Evolutionary conservation across 37 sponge, comb jelly and placozoan species (phyloP), one percentile per base, ranked within the genome.

Genomic region (Axinella damicornis): DNA sequence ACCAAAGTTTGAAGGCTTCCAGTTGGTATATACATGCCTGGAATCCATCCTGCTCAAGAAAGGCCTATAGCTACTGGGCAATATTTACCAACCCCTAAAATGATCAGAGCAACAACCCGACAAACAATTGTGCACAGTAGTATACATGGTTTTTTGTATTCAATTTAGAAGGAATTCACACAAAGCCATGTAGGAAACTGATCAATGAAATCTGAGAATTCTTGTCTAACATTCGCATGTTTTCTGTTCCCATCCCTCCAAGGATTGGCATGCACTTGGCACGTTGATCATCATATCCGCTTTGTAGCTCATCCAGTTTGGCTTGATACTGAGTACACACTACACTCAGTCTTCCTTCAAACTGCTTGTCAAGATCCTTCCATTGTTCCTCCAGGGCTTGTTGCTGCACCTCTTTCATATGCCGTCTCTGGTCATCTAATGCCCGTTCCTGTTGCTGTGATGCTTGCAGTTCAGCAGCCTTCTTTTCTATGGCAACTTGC

Each of bases 121-220:
- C n/a, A n/a, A n/a, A n/a, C n/a, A n/a, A n/a, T n/a, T n/a, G n/a
- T n/a, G n/a, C n/a, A n/a, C n/a, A n/a, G n/a, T n/a, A n/a, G n/a
- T n/a, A n/a, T n/a, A n/a, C n/a, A n/a, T n/a, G n/a, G n/a, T n/a
- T n/a, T n/a, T n/a, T n/a, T n/a, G n/a, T n/a, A n/a, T n/a, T 61
- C 55, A 77, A 32, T 86, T 69, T 11, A 91, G 40, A 13, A 85
- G 15, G 57, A 77, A 86, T 61, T 82, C 87, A 13, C 39, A 78
- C 67, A 30, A 82, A 91, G 31, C 91, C 86, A n/a, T n/a, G n/a
- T n/a, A 60, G 85, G 90, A 36, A 84, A 53, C 18, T 88, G 84
- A 62, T 87, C 80, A 56, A 92, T 84, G 52, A 92, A 92, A 58
- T 88, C 77, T 19, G 93, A 72, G 74, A 92, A 92, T 46, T 92